These are phyloP conservation scores for Machimus atricapillus DNA, from an alignment of 2,888 invertebrate genomes.

Conservation along the genomic window DNA sequence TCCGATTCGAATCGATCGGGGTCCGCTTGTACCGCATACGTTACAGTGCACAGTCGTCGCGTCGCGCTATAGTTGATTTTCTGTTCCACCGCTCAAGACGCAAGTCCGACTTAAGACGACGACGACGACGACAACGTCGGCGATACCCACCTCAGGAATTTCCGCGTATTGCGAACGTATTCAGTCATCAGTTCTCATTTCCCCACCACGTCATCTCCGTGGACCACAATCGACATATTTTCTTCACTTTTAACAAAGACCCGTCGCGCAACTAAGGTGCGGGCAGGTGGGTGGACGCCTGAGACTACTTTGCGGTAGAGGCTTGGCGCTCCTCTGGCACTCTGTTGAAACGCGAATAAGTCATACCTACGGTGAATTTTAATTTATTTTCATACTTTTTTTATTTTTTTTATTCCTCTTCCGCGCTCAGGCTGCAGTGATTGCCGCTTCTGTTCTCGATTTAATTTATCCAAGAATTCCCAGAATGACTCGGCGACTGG, in stretches of 20 bases:
- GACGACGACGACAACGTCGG: neutral
- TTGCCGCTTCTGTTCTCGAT: neutral
- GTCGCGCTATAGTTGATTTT: neutral
- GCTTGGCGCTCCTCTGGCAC: neutral
- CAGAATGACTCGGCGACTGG: neutral
- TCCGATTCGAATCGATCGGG: neutral
- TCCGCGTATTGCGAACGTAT: constrained; percentile 24
- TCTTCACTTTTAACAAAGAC: neutral
- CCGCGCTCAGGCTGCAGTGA: neutral
- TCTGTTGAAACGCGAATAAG: neutral
- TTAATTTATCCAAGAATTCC: neutral
- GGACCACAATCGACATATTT: constrained; percentile 24
- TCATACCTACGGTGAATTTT: neutral
- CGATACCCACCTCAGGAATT: constrained; percentile 30
- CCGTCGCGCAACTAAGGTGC: neutral
- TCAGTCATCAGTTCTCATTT: constrained; percentile 29
- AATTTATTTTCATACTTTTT: neutral
- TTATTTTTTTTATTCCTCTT: neutral
- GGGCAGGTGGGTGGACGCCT: constrained; percentile 3
- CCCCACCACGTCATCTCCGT: neutral
- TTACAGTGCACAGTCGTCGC: neutral
- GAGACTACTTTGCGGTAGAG: neutral
- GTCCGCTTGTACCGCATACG: neutral
- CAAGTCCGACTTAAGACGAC: neutral
- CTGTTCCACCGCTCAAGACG: neutral